These are phyloP conservation scores for Enteromius mattozi DNA, from an alignment of 2,797 vertebrate genomes.

Conservation along the genomic window DNA sequence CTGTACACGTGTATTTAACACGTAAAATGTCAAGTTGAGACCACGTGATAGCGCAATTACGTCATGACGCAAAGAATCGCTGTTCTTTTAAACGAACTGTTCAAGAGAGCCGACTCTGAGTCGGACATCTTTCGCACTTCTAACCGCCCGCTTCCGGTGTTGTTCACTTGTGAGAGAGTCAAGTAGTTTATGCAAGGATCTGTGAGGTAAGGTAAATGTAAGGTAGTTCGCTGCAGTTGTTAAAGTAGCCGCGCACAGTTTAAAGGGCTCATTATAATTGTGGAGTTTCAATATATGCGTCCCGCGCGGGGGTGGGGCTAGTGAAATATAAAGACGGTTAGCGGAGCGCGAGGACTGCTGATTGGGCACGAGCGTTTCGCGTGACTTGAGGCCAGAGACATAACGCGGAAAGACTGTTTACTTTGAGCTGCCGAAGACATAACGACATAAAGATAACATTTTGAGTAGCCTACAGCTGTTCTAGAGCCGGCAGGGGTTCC, in stretches of 20 bases:
- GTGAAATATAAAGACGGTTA: conserved; percentile 14
- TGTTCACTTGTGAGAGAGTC: conserved; percentile 28
- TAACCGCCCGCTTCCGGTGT: conserved; percentile 78
- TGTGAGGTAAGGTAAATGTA: neutral
- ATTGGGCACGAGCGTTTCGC: conserved; percentile 3
- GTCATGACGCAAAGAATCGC: conserved; percentile 14
- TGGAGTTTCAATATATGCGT: no score
- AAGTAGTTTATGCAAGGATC: neutral
- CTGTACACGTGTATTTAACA: neutral
- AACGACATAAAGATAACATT: neutral
- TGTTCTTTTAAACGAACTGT: neutral
- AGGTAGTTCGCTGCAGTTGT: neutral
- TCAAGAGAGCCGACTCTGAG: conserved; percentile 22
- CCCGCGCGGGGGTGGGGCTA: neutral
- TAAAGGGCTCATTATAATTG: neutral
- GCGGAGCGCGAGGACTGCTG: conserved; percentile 26
- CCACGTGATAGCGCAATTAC: neutral
- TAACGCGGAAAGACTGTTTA: neutral
- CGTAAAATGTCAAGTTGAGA: neutral
- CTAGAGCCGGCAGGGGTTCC: neutral
- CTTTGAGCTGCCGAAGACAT: neutral
- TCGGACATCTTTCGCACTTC: conserved; percentile 23
- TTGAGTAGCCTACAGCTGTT: neutral
- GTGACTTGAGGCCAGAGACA: conserved; percentile 24
- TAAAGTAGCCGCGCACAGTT: no score